Evolutionary conservation across 2,888 invertebrate species (phyloP).

Genomic region (Reticulitermes lucifugus): DNA sequence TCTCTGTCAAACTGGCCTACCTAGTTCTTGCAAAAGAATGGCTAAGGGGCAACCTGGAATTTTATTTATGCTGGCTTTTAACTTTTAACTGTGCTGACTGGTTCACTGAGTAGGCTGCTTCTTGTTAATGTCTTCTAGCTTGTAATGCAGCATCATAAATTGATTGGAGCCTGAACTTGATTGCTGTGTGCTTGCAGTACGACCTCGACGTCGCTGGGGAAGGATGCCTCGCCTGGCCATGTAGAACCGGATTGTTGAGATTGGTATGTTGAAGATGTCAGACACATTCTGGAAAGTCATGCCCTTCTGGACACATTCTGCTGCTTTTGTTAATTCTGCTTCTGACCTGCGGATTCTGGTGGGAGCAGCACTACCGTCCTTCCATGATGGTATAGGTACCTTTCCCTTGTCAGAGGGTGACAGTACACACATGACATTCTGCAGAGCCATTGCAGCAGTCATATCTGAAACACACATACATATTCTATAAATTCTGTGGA

Average conservation of each 20-base stretch:
- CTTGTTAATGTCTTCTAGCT: constrained; percentile 73
- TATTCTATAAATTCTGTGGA: no score
- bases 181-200: constrained; percentile 67
- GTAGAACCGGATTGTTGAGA: constrained; percentile 87
- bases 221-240: constrained; percentile 89
- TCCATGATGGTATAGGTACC: constrained; percentile 16
- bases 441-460: constrained; percentile 45
- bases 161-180: constrained; percentile 58
- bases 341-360: constrained; percentile 79
- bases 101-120: not conserved
- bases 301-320: constrained; percentile 87
- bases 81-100: no score
- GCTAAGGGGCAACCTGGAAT: not conserved
- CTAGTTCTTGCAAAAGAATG: not conserved
- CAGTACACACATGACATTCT: constrained; percentile 45
- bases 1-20: not conserved
- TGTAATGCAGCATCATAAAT: constrained; percentile 82
- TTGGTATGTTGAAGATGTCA: constrained; percentile 88
- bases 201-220: constrained; percentile 81
- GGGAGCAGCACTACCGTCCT: constrained; percentile 57
- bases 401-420: constrained; percentile 46
- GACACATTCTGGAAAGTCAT: constrained; percentile 90
- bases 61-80: not conserved
- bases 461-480: constrained; percentile 41
- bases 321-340: constrained; percentile 81